Conservation (phyloP, 2,888 invertebrate species). For the Microdon myrmicae region DNA sequence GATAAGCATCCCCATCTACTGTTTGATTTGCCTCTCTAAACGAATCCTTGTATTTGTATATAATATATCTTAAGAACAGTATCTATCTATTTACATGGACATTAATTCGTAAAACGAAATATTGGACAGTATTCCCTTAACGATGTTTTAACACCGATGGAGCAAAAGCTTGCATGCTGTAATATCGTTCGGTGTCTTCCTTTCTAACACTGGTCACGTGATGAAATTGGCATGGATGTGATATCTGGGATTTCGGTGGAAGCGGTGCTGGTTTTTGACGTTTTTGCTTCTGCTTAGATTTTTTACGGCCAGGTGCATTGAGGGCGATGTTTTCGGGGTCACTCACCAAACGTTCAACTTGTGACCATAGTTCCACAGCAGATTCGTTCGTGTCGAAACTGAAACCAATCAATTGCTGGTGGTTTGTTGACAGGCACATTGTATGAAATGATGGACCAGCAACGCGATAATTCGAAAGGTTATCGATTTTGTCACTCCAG, state of each 20-base stretch:
- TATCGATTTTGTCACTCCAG: conserved; percentile 84
- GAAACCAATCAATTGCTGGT: conserved; percentile 79
- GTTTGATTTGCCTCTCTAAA: too few relatives aligned
- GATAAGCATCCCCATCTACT: too few relatives aligned
- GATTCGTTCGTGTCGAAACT: conserved; percentile 81
- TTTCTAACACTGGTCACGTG: conserved; percentile 82
- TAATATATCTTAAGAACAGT: too few relatives aligned
- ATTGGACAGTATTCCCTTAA: conserved; percentile 58
- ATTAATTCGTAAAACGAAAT: too few relatives aligned
- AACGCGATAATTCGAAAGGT: conserved; percentile 78
- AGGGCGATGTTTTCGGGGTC: conserved; percentile 83
- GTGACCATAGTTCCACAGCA: conserved; percentile 76
- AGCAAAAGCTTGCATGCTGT: conserved; percentile 75
- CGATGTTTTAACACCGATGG: conserved; percentile 60
- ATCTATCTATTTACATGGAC: too few relatives aligned
- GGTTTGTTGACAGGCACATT: conserved; percentile 81
- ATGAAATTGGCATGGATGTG: conserved; percentile 85
- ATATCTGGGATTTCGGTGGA: conserved; percentile 83
- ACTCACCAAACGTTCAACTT: conserved; percentile 76
- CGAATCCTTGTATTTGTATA: too few relatives aligned
- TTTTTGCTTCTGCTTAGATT: conserved; percentile 70
- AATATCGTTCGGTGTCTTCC: conserved; percentile 74
- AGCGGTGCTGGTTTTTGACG: conserved; percentile 71
- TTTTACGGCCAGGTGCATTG: conserved; percentile 73
- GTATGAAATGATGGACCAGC: conserved; percentile 82